Conservation (phyloP, 2,113 vertebrate genomes). For the Xyrauchen texanus region DNA sequence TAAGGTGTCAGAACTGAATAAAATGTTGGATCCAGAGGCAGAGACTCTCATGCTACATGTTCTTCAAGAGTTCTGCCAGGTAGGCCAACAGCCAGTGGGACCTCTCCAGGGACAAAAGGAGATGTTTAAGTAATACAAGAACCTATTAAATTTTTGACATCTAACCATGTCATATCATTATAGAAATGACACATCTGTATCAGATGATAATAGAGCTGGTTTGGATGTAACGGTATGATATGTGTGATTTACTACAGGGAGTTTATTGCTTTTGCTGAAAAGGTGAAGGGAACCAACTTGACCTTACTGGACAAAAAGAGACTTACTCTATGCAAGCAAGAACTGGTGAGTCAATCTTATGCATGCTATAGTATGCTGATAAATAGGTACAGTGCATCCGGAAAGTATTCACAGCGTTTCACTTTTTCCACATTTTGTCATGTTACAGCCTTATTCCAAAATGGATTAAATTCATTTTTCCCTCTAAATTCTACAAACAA, state of each 20-base stretch:
- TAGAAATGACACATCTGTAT: background rate
- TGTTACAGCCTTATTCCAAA: too few species aligned
- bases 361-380: background rate
- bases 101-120: too few species aligned
- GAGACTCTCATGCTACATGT: constrained; percentile 68
- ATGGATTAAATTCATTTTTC: too few species aligned
- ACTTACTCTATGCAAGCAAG: constrained; percentile 84
- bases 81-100: constrained; percentile 57
- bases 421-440: too few species aligned
- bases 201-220: background rate
- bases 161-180: background rate
- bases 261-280: constrained; percentile 80
- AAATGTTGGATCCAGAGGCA: constrained; percentile 74
- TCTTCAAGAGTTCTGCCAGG: constrained; percentile 84
- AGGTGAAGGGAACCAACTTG: constrained; percentile 75
- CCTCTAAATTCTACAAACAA: too few species aligned
- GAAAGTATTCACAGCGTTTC: too few species aligned
- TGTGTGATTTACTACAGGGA: constrained; percentile 62
- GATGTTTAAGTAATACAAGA: too few species aligned
- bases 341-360: constrained; percentile 78
- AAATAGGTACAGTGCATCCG: too few species aligned
- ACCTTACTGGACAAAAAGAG: constrained; percentile 93
- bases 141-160: background rate
- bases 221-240: background rate
- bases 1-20: constrained; percentile 75